Conservation (phyloP, 2,797 vertebrate species). For the Pyrocephalus nanus region DNA sequence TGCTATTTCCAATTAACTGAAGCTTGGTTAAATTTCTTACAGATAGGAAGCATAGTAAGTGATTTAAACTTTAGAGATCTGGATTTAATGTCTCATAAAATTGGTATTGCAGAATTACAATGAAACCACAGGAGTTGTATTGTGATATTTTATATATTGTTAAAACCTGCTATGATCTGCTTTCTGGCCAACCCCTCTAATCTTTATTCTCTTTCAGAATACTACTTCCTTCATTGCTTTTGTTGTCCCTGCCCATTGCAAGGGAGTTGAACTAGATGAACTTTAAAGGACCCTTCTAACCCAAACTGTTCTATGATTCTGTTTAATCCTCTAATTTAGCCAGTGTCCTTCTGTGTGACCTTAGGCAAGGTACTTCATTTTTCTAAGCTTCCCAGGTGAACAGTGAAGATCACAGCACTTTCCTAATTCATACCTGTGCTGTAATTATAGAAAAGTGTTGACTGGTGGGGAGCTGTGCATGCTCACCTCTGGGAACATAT, state of each 20-base stretch:
- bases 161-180: neutral
- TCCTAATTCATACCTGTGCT: neutral
- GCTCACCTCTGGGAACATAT: neutral
- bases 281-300: neutral
- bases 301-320: fast-evolving
- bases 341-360: neutral
- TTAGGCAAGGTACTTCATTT: neutral
- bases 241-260: neutral
- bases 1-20: neutral
- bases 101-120: neutral
- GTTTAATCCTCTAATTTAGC: neutral
- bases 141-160: neutral
- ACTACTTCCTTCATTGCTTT: neutral
- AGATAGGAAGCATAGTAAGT: neutral
- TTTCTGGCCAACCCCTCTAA: neutral
- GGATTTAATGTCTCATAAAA: neutral
- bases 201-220: neutral
- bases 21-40: neutral
- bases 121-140: neutral
- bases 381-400: neutral
- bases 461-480: neutral
- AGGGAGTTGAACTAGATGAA: neutral
- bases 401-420: neutral
- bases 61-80: neutral
- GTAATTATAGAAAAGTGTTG: neutral